Percentiles rank a stretch among this genome's conserved stretches.
Conservation (phyloP, 2,113 vertebrate species). For the Thunnus maccoyii region DNA sequence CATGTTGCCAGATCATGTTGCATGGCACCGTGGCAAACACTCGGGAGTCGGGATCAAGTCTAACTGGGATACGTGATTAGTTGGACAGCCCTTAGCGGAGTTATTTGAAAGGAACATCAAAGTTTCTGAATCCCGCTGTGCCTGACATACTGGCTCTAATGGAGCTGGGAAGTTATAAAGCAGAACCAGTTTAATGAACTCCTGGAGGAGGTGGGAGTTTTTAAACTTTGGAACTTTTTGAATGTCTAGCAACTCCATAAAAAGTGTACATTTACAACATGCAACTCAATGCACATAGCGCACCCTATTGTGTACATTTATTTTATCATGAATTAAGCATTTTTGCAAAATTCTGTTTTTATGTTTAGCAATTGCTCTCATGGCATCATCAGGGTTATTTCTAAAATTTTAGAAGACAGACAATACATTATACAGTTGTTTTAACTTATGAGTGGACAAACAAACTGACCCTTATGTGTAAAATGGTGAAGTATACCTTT, state of each 20-base stretch:
- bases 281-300: no score
- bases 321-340: no score
- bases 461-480: not conserved
- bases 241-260: not conserved
- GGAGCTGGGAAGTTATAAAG: not conserved
- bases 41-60: not conserved
- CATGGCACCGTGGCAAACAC: not conserved
- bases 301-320: not conserved
- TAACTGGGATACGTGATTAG: not conserved
- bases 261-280: not conserved
- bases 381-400: no score
- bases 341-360: not conserved
- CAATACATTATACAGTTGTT: no score
- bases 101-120: conserved; percentile 25
- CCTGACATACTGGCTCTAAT: not conserved
- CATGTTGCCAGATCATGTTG: not conserved
- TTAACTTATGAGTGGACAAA: no score
- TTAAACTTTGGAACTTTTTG: no score
- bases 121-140: conserved; percentile 24
- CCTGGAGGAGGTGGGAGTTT: not conserved
- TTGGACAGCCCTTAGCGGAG: not conserved
- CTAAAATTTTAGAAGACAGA: no score
- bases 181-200: conserved; percentile 19
- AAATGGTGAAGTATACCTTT: not conserved
- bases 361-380: no score